A percentile compares a stretch with the other conserved stretches of the same genome.
These are phyloP conservation scores for Taxidea taxus DNA, from an alignment of 2,113 vertebrate genomes.

Conservation along the genomic window DNA sequence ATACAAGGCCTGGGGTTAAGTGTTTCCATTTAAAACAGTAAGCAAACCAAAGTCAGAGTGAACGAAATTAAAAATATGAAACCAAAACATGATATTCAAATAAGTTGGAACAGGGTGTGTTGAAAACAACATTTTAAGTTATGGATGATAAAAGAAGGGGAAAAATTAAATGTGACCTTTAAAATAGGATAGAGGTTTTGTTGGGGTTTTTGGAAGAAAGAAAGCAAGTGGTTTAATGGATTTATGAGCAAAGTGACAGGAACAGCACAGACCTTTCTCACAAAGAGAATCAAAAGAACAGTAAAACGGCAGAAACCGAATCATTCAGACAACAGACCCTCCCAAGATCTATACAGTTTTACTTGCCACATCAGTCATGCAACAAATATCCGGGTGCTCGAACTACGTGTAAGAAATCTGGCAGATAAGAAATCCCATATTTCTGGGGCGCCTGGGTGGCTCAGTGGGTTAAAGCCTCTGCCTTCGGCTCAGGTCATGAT, in stretches of 20 bases:
- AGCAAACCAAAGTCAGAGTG: not conserved
- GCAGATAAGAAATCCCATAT: not conserved
- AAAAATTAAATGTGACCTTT: not conserved
- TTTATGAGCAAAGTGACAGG: not conserved
- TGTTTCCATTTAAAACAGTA: not conserved
- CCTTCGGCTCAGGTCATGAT: too few species aligned
- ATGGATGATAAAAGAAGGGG: not conserved
- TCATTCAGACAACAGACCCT: not conserved
- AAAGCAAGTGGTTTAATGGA: not conserved
- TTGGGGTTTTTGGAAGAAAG: not conserved
- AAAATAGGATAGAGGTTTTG: not conserved
- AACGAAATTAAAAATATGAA: slow-evolving; percentile 20
- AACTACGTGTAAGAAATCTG: not conserved
- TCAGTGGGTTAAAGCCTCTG: too few species aligned
- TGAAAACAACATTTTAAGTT: not conserved
- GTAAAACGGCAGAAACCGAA: not conserved
- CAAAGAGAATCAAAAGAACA: not conserved
- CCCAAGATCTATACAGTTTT: not conserved
- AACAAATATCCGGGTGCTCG: not conserved
- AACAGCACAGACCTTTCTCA: not conserved
- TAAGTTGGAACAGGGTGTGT: not conserved
- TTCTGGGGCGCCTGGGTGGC: too few species aligned
- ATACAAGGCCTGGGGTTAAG: not conserved
- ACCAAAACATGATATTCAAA: slow-evolving; percentile 3
- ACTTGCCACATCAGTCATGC: not conserved